Conservation (phyloP, 2,797 vertebrate species). For the Pangasius krempfi region DNA sequence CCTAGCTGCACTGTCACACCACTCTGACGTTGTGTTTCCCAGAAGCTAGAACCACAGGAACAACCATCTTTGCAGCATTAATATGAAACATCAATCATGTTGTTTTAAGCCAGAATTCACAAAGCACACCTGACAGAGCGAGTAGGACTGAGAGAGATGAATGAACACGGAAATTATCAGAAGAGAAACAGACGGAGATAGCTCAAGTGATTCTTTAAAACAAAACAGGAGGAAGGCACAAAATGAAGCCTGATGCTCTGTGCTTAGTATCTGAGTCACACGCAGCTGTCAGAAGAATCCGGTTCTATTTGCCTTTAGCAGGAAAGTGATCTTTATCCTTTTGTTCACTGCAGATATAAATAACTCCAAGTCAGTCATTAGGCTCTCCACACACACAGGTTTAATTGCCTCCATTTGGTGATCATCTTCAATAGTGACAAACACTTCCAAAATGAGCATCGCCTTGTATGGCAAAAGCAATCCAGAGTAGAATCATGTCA, state of each 20-base stretch:
- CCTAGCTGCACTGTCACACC: constrained; percentile 25
- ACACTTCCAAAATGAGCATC: not conserved
- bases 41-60: constrained; percentile 19
- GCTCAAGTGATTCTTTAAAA: not conserved
- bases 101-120: not conserved
- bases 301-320: constrained; percentile 22
- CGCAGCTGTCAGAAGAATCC: constrained; percentile 34
- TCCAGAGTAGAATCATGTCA: not conserved
- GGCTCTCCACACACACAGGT: not conserved
- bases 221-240: not conserved
- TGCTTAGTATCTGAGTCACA: constrained; percentile 27
- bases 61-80: not conserved
- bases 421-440: not conserved
- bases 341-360: constrained; percentile 27
- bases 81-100: not conserved
- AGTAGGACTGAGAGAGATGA: not conserved
- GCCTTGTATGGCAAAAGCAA: not conserved
- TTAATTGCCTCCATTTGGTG: constrained; percentile 16
- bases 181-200: not conserved
- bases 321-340: constrained; percentile 24
- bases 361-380: constrained; percentile 19
- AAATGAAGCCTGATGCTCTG: not conserved
- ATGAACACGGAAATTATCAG: not conserved
- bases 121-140: not conserved
- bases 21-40: constrained; percentile 22